Evolutionary conservation across 2,888 invertebrate genomes (phyloP), one percentile per base, ranked within the genome.

Genomic region (Allolobophora icterica): DNA sequence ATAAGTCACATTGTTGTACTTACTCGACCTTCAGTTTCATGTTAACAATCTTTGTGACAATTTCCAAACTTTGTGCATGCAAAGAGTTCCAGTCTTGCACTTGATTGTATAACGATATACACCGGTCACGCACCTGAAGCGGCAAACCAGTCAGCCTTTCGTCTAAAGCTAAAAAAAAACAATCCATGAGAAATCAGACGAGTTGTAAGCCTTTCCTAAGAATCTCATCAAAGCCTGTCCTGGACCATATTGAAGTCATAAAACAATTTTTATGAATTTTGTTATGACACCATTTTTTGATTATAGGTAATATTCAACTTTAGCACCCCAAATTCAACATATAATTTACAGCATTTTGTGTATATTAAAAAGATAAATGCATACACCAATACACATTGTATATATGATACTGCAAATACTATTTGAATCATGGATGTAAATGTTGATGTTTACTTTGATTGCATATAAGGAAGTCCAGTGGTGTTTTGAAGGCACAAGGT

Each of bases 21-120:
- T 87, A 87, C 87, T 35, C 34, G 6, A 87, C 38, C 87, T 35
- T 24, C 87, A 87, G 38, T 38, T 87, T 87, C 35, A 38, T 15
- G 24, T 87, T 87, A 87, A 87, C 38, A 38, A 87, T 35, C 38
- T 87, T 24, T 87, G 87, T 87, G 38, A 87, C 38, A 35, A 35
- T 35, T 35, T 38, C 38, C 87, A 87, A 87, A 38, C 35, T 24
- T 87, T 87, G 19, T 24, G 24, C 87, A 87, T 87, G 87, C 38
- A 35, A 34, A 35, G 34, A 35, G 17, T 87, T 87, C 87, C 87
- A 87, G 38, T 87, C 87, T 87, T 87, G 87, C 34, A 87, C 38
- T 34, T 35, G 87, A 87, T 87, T 87, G 38, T 87, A 87, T 87
- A 35, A 35, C 8, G 17, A 87, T n/a, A 87, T 38, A 19, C 87